Evolutionary conservation across 2,797 vertebrate species (phyloP), one percentile per base, ranked within the genome.

Genomic region (Chiroxiphia lanceolata): DNA sequence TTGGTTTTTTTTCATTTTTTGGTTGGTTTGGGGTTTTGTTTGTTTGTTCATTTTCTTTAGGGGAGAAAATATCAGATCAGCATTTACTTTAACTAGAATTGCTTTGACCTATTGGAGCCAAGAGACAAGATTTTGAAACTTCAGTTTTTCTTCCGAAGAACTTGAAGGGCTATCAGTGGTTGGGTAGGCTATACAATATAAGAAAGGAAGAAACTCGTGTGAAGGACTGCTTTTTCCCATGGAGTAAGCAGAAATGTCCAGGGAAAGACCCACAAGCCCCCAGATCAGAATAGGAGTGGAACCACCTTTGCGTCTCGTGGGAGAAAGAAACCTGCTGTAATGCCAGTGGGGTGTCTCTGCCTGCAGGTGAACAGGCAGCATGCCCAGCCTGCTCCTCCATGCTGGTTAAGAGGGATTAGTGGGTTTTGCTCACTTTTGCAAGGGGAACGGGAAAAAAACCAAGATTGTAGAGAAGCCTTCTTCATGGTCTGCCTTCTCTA

Each of bases 401-500:
- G 33, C 22, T 61, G 18, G 11, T 22, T 85, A 51, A 34, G 59
- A 5, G 3, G 14, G 3, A n/a, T 57, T 63, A 50, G 34, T 33
- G 15, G 9, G 2, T 29, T 91, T 70, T 79, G 8, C 15, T 57
- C 9, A 13, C 13, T 72, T 90, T 69, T 2, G 2, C 31, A 76
- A n/a, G 76, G 56, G 15, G 13, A 68, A 56, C 1, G 0, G 23
- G 19, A 83, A 79, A 56, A 0, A 6, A 75, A 84, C 31, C 10
- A 48, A 65, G 4, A 42, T 14, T 1, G 2, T 15, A 74, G 26
- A 50, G 44, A 67, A 87, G 8, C 16, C 15, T 38, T 65, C 50
- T 42, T 60, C 27, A 36, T 1, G 2, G 36, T 26, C 45, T 3
- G 0, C 23, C 12, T 60, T 23, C 16, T 59, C 10, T 17, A 21